Conservation (phyloP, 2,888 invertebrate species). For the Meteorus colon region DNA sequence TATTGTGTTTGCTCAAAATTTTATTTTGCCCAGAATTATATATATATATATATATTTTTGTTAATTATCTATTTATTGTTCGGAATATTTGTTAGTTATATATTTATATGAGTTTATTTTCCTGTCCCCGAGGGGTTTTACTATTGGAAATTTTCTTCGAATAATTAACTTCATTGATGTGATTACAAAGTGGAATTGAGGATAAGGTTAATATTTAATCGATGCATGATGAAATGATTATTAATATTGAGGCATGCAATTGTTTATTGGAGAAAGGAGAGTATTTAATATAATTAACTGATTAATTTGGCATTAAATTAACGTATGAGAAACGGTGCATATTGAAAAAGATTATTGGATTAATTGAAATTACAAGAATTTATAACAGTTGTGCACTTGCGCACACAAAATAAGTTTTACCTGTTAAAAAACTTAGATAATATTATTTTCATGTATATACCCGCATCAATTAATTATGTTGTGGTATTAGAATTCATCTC, state of each 20-base stretch:
- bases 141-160: not conserved
- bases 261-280: not conserved
- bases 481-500: slow-evolving; percentile 67
- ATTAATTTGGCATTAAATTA: not conserved
- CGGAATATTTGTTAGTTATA: not conserved
- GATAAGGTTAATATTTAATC: not conserved
- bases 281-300: not conserved
- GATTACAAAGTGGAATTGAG: not conserved
- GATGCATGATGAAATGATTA: slow-evolving; percentile 5
- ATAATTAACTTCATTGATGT: not conserved
- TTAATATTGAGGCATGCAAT: slow-evolving; percentile 19
- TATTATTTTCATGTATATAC: slow-evolving; percentile 37
- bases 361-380: slow-evolving; percentile 21
- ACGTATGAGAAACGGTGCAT: slow-evolving; percentile 5
- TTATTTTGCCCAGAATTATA: not conserved
- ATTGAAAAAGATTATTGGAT: slow-evolving; percentile 18
- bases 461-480: slow-evolving; percentile 55
- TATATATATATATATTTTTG: not conserved
- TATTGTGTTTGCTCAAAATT: not conserved
- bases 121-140: not conserved
- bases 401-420: slow-evolving; percentile 25
- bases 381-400: slow-evolving; percentile 7
- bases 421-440: slow-evolving; percentile 12
- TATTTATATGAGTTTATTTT: not conserved
- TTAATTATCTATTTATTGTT: not conserved